Conservation (phyloP, 2,113 vertebrate species). For the Paracanthobrama guichenoti region DNA sequence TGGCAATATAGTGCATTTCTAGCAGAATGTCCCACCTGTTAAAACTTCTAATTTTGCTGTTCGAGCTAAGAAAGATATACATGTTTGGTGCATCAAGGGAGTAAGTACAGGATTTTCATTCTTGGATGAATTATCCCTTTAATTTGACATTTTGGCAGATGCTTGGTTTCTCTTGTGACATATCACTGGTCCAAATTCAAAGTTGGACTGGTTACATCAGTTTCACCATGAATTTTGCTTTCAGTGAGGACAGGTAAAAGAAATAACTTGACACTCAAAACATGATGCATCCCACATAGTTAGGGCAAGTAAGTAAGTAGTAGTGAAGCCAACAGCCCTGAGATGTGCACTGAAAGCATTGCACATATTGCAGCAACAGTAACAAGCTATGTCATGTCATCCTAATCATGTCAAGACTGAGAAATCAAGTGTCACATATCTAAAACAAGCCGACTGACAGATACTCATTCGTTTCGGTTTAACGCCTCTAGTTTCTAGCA, state of each 20-base stretch:
- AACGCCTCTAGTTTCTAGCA: slow-evolving; percentile 6
- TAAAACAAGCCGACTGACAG: slow-evolving; percentile 12
- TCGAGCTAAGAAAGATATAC: not conserved
- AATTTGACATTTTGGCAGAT: not conserved
- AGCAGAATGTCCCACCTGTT: too few species aligned
- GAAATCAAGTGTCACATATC: slow-evolving; percentile 24
- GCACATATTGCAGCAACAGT: not conserved
- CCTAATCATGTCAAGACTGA: slow-evolving; percentile 28
- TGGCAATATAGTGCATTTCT: too few species aligned
- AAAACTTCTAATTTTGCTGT: not conserved
- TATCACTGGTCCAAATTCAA: not conserved
- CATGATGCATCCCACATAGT: not conserved
- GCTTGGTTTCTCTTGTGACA: not conserved
- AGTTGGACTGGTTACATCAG: not conserved
- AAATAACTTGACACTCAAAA: slow-evolving; percentile 10
- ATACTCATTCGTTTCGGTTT: not conserved
- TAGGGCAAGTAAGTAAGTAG: not conserved
- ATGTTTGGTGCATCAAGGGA: not conserved
- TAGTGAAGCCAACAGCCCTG: not conserved
- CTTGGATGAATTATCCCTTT: slow-evolving; percentile 1
- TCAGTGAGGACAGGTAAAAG: not conserved
- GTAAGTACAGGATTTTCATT: not conserved
- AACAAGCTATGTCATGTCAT: slow-evolving; percentile 14
- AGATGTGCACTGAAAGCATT: not conserved
- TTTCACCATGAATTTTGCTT: not conserved